These are phyloP conservation scores for Philhelius pedissequus DNA, from an alignment of 2,888 invertebrate species.

Conservation along the genomic window DNA sequence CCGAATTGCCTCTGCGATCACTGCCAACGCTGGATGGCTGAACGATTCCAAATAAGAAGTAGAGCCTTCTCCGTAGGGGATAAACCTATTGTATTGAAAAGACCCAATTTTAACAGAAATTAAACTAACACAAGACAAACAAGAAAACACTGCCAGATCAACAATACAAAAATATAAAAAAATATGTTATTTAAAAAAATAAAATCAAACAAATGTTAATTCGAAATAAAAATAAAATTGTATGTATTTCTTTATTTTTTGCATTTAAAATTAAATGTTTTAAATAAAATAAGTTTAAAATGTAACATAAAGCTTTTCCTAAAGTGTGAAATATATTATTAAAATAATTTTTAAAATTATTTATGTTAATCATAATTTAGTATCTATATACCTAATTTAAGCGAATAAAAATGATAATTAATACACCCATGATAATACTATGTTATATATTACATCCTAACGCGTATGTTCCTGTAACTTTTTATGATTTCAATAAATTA, in stretches of 20 bases:
- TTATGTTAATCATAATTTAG: not conserved
- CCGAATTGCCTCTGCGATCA: constrained; percentile 85
- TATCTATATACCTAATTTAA: no score
- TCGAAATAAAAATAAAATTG: constrained; percentile 7
- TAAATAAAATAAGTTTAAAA: not conserved
- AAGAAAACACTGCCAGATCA: constrained; percentile 47
- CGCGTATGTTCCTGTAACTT: constrained; percentile 58
- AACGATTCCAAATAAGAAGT: constrained; percentile 80
- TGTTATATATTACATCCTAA: constrained; percentile 8
- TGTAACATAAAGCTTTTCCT: not conserved
- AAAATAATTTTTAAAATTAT: not conserved
- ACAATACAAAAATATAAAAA: not conserved
- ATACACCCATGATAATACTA: not conserved
- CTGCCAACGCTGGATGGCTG: constrained; percentile 80
- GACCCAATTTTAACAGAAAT: constrained; percentile 37
- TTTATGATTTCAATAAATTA: constrained; percentile 15
- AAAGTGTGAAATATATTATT: not conserved
- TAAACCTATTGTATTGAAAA: constrained; percentile 74
- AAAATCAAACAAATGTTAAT: not conserved
- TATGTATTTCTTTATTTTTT: constrained; percentile 15
- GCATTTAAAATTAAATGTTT: constrained; percentile 53
- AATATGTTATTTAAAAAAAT: not conserved
- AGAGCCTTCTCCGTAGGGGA: constrained; percentile 81
- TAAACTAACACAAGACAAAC: constrained; percentile 11
- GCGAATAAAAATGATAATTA: not conserved